Percentiles rank a stretch among this genome's conserved stretches.
Evolutionary conservation across 2,888 invertebrate species (phyloP).

Genomic region (Cenopis cana): DNA sequence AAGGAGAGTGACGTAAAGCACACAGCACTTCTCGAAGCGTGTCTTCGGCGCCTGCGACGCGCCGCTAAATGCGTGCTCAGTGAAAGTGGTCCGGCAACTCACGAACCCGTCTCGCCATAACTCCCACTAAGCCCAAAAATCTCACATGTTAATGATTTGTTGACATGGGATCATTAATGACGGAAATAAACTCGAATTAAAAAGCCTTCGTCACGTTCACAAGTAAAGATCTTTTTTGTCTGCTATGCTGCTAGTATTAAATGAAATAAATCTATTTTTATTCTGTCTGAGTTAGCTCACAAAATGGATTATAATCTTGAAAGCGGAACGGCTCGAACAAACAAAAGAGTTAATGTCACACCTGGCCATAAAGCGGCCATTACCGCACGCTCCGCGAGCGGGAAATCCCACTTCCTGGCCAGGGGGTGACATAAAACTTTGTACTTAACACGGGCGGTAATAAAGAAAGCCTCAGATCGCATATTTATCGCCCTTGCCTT

Average conservation of each 20-base stretch:
- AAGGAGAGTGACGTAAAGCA: slow-evolving; percentile 38
- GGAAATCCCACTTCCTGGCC: no score
- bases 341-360: no score
- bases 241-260: slow-evolving; percentile 9
- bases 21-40: slow-evolving; percentile 29
- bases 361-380: no score
- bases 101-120: slow-evolving; percentile 29
- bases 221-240: slow-evolving; percentile 13
- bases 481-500: no score
- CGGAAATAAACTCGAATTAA: slow-evolving; percentile 26
- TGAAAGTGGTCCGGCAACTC: slow-evolving; percentile 62
- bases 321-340: neutral
- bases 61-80: slow-evolving; percentile 52
- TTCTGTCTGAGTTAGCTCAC: slow-evolving; percentile 10
- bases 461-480: no score
- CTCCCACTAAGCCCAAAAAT: slow-evolving; percentile 32
- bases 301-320: slow-evolving; percentile 10
- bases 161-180: slow-evolving; percentile 32
- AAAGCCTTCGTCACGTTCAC: slow-evolving; percentile 24
- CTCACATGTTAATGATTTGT: slow-evolving; percentile 34
- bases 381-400: no score
- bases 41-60: slow-evolving; percentile 32
- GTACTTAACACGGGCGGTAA: no score
- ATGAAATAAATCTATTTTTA: slow-evolving; percentile 22
- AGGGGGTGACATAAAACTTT: no score